phyloP scores from a whole-genome alignment of 2,888 invertebrate genomes.

The Tanypteryx hageni region DNA sequence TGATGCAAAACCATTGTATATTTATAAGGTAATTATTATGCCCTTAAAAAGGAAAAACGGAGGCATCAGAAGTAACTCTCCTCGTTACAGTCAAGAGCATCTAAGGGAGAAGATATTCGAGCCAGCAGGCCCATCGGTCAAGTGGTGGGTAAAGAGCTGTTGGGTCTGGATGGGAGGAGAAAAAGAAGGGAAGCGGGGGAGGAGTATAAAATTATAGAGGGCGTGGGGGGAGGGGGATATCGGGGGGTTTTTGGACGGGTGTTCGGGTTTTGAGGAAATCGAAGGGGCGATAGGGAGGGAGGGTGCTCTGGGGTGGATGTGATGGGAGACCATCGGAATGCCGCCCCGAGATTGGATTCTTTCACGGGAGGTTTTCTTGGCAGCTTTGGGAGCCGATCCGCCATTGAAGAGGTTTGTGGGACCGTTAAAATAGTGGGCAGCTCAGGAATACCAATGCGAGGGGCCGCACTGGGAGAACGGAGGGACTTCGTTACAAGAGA shows the following conservation, averaged over 20 bases:
- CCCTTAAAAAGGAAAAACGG: too few species aligned
- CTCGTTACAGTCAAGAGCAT: background rate
- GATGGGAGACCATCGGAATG: conserved; percentile 37
- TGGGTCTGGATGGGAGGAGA: conserved; percentile 33
- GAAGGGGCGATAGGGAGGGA: background rate
- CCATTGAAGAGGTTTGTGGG: background rate
- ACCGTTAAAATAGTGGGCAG: conserved; percentile 19
- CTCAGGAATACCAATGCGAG: conserved; percentile 18
- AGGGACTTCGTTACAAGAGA: background rate
- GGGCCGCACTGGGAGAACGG: background rate
- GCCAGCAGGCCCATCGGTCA: background rate
- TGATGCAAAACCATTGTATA: too few species aligned
- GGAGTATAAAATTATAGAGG: conserved; percentile 28
- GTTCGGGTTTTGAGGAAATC: conserved; percentile 26
- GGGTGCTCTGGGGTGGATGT: background rate
- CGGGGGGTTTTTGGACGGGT: background rate
- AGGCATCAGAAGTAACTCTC: too few species aligned
- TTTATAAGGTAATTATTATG: too few species aligned
- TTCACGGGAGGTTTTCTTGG: background rate
- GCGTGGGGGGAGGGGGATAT: background rate
- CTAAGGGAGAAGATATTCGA: background rate
- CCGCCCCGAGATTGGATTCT: conserved; percentile 42
- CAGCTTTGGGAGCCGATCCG: conserved; percentile 36
- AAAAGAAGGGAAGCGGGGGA: background rate
- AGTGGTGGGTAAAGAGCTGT: background rate